Conservation (phyloP, 35 echinoderm and acorn worm species). For the Ophiothrix spiculata region DNA sequence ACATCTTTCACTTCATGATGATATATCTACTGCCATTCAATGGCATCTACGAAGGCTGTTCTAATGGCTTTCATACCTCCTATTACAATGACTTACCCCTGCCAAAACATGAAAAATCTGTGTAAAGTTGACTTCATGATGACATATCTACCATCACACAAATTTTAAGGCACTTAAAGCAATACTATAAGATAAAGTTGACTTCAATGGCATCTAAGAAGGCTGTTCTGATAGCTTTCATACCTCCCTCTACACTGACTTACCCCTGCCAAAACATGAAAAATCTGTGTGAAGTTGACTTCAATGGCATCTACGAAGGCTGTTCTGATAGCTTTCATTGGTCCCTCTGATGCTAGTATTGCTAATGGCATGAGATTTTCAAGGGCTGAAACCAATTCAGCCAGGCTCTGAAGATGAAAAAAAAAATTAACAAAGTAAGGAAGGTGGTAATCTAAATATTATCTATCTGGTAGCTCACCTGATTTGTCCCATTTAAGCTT, state of each 20-base stretch:
- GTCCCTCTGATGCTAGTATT: constrained; percentile 45
- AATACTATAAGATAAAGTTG: no score
- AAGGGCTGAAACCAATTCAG: constrained; percentile 37
- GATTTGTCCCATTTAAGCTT: no score
- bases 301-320: constrained; percentile 44
- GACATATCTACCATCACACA: no score
- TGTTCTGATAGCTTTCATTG: constrained; percentile 49
- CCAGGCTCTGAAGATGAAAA: constrained; percentile 39
- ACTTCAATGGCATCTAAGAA: constrained; percentile 41
- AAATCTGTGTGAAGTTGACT: constrained; percentile 31
- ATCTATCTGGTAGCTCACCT: no score
- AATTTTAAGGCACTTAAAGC: no score
- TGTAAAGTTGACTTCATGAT: no score
- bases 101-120: constrained; percentile 9
- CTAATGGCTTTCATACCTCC: constrained; percentile 47
- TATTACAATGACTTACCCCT: constrained; percentile 49
- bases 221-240: constrained; percentile 53
- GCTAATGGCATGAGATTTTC: constrained; percentile 48
- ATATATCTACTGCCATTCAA: no score
- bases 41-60: constrained; percentile 48
- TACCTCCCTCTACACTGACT: constrained; percentile 42
- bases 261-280: constrained; percentile 20
- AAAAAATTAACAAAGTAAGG: not conserved
- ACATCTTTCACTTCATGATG: no score
- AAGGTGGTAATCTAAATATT: not conserved